Conservation (phyloP, 2,888 invertebrate genomes). For the Agapetus fuscipes region DNA sequence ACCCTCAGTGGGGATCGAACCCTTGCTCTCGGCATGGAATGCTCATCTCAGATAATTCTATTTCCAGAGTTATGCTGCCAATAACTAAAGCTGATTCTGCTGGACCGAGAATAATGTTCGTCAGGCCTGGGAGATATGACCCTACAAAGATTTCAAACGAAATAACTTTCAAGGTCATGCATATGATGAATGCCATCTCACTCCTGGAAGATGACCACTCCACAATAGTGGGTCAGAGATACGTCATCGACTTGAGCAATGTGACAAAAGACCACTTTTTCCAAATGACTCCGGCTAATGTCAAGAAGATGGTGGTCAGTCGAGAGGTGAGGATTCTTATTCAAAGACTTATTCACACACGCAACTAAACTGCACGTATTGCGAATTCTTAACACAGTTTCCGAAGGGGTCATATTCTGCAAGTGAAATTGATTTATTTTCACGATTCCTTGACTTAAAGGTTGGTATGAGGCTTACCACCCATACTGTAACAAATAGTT, state of each 20-base stretch:
- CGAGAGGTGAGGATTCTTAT: too few species aligned
- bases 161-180: constrained; percentile 28
- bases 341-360: too few species aligned
- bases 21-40: too few species aligned
- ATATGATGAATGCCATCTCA: constrained; percentile 32
- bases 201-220: constrained; percentile 43
- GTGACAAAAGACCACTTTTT: constrained; percentile 47
- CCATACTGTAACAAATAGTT: too few species aligned
- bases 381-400: too few species aligned
- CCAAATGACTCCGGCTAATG: constrained; percentile 46
- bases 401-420: too few species aligned
- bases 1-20: too few species aligned
- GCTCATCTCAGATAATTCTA: too few species aligned
- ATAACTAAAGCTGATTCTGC: constrained; percentile 21
- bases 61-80: neutral
- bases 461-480: too few species aligned
- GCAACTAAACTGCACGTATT: too few species aligned
- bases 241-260: constrained; percentile 42
- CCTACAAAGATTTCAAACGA: constrained; percentile 31
- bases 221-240: constrained; percentile 34
- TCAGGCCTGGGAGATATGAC: constrained; percentile 42
- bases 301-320: constrained; percentile 45
- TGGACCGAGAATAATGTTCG: constrained; percentile 38
- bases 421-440: too few species aligned
- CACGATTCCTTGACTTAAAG: too few species aligned